A percentile compares a stretch with the other conserved stretches of the same genome.
phyloP scores from a whole-genome alignment of 1,140 invertebrate species.

The Drosophila arawakana region DNA sequence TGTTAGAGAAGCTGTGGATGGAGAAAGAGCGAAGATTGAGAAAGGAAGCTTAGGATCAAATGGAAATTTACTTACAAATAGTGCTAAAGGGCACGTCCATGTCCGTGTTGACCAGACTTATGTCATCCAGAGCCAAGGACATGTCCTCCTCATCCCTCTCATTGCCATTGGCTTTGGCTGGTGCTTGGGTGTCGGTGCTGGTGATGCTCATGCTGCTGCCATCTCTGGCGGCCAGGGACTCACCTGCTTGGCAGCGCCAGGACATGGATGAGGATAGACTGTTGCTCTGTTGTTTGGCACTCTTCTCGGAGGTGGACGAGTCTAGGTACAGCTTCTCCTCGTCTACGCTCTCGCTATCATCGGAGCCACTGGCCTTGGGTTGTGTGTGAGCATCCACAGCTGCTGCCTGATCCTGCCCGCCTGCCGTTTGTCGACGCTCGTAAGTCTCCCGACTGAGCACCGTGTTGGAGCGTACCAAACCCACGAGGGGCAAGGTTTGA shows the following conservation, averaged over 20 bases:
- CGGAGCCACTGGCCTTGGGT: conserved; percentile 49
- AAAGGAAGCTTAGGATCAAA: no score
- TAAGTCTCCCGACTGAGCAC: conserved; percentile 76
- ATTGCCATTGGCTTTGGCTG: conserved; percentile 21
- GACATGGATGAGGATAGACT: conserved; percentile 85
- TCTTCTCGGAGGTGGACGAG: conserved; percentile 82
- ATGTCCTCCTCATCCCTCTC: conserved; percentile 56
- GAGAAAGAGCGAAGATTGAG: not conserved
- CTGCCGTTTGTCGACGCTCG: conserved; percentile 53
- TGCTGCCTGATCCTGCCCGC: conserved; percentile 14
- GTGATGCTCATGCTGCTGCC: conserved; percentile 86
- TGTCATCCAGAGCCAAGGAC: conserved; percentile 69
- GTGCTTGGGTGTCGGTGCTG: conserved; percentile 85
- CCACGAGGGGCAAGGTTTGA: conserved; percentile 84
- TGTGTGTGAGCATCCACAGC: conserved; percentile 10
- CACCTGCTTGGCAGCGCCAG: conserved; percentile 86
- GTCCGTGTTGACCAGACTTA: conserved; percentile 71
- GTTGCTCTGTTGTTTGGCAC: conserved; percentile 84
- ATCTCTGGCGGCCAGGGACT: conserved; percentile 87
- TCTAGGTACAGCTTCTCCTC: conserved; percentile 83
- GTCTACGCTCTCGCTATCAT: conserved; percentile 78
- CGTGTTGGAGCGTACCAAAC: conserved; percentile 78
- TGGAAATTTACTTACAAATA: conserved; percentile 62
- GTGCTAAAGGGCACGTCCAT: conserved; percentile 79
- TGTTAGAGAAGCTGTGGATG: conserved; percentile 68